Base-by-base conservation (phyloP, 2,113 vertebrate genomes). In the Periophthalmodon schlosseri region DNA sequence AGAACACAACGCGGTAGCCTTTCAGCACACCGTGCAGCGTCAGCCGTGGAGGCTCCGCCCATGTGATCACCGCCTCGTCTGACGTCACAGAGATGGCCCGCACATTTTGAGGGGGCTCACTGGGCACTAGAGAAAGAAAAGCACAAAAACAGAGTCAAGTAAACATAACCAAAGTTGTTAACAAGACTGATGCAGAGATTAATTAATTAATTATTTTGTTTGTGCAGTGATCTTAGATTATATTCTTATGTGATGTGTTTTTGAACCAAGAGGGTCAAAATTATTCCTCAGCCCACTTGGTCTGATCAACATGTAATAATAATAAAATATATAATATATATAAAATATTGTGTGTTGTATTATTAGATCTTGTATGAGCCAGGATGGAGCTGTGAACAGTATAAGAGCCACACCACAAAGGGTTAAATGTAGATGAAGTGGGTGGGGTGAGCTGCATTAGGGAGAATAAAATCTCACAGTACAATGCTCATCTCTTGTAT, bases 1-100 rank as follows among this genome's bases (percentile, higher is more conserved):
- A 99, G 94, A 97, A 99, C 91, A 99, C 97, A 89, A 99, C 96
- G 0, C 97, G 93, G 86, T 99, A 99, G 4, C 98, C 98, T 92
- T 98, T 99, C 83, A 99, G 94, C 85, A 99, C 96, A 3, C 98
- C 98, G 1, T 99, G 98, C 89, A 99, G 96, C 18, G 97, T 98
- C 91, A 96, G 96, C 80, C 97, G 94, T 0, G 97, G 97, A 47
- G 98, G 98, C 89, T 99, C 97, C 0, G 96, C 95, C 98, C 98
- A 99, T 0, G 97, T 97, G 90, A 99, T 97, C 77, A 98, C 96
- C 0, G 97, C 97, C 89, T 98, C 96, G 0, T 99, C 97, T 0
- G 98, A 99, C 0, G 98, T 99, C 93, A 99, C 98, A 15, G 98
- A 97, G 88, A 99, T 94, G 79, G 96, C 97, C 6, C 97, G 91